Percentiles rank a stretch among this genome's conserved stretches.
These are phyloP conservation scores for Acomys russatus DNA, from an alignment of 2,797 vertebrate species.

Conservation along the genomic window DNA sequence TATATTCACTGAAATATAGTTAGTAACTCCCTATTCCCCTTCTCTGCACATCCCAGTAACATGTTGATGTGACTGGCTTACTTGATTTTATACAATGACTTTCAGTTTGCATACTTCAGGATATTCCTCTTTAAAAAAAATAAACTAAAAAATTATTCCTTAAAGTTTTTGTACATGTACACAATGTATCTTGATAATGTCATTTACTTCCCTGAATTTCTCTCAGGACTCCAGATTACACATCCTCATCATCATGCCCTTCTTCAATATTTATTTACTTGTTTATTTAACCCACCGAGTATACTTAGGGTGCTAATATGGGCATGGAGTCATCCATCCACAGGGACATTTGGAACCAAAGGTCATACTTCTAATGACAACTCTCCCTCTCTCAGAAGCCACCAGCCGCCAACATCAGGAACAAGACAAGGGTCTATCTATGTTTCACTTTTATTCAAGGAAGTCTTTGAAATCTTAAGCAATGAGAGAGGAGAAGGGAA, in stretches of 20 bases:
- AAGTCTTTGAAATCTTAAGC: not conserved
- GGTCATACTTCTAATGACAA: not conserved
- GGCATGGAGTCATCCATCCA: not conserved
- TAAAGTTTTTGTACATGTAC: not conserved
- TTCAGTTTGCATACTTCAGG: not conserved
- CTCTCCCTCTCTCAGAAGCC: not conserved
- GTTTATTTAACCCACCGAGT: not conserved
- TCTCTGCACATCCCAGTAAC: not conserved
- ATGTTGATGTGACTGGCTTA: not conserved
- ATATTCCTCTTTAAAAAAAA: not conserved
- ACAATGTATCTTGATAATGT: not conserved
- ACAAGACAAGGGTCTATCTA: not conserved
- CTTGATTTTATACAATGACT: not conserved
- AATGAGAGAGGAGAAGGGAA: not conserved
- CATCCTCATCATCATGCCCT: not conserved
- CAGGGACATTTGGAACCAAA: not conserved
- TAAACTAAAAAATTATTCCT: not conserved
- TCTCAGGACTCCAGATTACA: not conserved
- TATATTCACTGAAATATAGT: not conserved
- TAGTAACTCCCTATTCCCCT: not conserved
- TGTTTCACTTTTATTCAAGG: not conserved
- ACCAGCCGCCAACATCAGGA: not conserved
- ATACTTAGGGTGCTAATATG: no score
- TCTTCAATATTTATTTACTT: not conserved
- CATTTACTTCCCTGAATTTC: not conserved